A percentile compares a stretch with the other conserved stretches of the same genome.
Conservation (phyloP, 2,113 vertebrate species). For the Pica pica region DNA sequence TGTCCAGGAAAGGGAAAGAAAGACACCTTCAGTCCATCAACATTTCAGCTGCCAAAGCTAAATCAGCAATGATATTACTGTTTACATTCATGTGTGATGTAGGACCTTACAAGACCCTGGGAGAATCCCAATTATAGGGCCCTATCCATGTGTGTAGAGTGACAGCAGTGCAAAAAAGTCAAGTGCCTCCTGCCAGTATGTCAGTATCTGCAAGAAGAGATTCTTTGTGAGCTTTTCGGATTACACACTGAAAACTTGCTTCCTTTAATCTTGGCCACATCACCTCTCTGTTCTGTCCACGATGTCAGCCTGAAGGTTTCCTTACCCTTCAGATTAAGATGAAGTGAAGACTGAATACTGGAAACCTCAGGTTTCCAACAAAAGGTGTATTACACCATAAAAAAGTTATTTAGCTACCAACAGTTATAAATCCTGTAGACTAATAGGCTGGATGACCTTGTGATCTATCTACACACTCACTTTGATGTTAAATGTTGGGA, state of each 20-base stretch:
- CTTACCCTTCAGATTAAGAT: neutral
- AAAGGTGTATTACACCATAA: neutral
- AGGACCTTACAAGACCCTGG: neutral
- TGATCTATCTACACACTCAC: neutral
- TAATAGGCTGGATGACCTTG: neutral
- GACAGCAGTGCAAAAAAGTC: neutral
- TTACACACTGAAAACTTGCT: neutral
- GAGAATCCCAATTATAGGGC: neutral
- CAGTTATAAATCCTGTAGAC: neutral
- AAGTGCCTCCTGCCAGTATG: neutral
- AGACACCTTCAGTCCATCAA: neutral
- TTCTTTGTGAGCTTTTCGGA: neutral
- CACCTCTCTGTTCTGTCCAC: neutral
- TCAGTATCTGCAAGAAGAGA: neutral
- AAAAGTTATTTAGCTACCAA: neutral
- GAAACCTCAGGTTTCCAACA: neutral
- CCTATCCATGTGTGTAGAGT: neutral
- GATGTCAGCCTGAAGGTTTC: neutral
- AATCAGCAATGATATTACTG: neutral
- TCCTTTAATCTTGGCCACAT: neutral
- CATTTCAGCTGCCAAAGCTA: neutral
- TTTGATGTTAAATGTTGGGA: neutral
- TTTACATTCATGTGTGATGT: neutral
- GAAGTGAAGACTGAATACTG: neutral
- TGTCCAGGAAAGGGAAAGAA: neutral